These are phyloP conservation scores for Ectemnius cavifrons DNA, from an alignment of 2,888 invertebrate species.

Conservation along the genomic window DNA sequence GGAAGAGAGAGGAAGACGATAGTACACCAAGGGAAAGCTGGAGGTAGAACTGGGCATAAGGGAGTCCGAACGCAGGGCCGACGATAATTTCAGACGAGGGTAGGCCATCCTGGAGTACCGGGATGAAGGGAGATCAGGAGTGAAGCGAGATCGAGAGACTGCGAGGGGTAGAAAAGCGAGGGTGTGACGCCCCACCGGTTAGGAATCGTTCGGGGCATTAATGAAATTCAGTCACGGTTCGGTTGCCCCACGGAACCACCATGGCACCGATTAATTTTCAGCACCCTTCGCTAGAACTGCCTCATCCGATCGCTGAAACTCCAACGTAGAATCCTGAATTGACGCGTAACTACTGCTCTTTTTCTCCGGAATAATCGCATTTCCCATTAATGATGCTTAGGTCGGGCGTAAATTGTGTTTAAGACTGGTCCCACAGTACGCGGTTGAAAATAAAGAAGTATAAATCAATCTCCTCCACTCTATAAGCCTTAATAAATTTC, in stretches of 20 bases:
- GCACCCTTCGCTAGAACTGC: neutral
- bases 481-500: neutral
- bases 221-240: conserved; percentile 61
- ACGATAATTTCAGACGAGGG: too few relatives aligned
- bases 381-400: neutral
- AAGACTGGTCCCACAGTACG: neutral
- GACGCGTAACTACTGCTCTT: neutral
- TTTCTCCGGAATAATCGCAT: conserved; percentile 11
- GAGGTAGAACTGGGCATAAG: too few relatives aligned
- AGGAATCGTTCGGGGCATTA: conserved; percentile 61
- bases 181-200: conserved; percentile 6
- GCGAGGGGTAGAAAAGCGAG: conserved; percentile 17
- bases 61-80: too few relatives aligned
- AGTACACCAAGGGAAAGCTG: conserved; percentile 22
- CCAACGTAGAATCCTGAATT: neutral
- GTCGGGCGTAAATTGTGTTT: neutral
- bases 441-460: neutral
- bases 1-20: neutral
- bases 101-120: neutral
- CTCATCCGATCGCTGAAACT: conserved; percentile 37
- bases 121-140: neutral
- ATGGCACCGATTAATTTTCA: conserved; percentile 55
- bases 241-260: conserved; percentile 49
- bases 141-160: neutral
- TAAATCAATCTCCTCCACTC: neutral